A percentile compares a stretch with the other conserved stretches of the same genome.
Evolutionary conservation across 2,797 vertebrate genomes (phyloP).

Genomic region (Catharus ustulatus): DNA sequence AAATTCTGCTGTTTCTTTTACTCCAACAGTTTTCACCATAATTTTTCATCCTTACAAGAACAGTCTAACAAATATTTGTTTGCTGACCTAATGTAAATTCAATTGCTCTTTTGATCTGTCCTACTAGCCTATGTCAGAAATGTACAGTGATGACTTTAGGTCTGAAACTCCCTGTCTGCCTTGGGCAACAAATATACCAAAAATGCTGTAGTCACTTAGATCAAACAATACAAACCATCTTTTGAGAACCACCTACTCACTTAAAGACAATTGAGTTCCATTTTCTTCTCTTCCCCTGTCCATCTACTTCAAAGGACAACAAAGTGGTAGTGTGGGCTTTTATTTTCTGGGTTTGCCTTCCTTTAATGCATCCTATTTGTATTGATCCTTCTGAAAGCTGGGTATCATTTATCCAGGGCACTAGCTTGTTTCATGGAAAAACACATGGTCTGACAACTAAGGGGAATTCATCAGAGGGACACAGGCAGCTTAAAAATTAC

Average conservation of each 20-base stretch:
- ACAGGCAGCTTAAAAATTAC: not conserved
- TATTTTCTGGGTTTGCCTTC: not conserved
- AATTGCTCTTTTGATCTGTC: conserved; percentile 9
- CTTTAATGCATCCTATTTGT: not conserved
- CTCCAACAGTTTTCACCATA: not conserved
- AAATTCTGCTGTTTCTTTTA: not conserved
- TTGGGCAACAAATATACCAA: not conserved
- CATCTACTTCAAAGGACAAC: conserved; percentile 4
- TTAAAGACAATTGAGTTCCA: not conserved
- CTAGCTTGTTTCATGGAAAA: not conserved
- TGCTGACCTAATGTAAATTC: not conserved
- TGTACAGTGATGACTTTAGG: not conserved
- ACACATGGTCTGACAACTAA: not conserved
- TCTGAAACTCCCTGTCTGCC: not conserved
- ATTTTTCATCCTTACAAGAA: not conserved
- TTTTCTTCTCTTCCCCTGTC: not conserved
- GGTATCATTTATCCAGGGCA: not conserved
- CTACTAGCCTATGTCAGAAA: not conserved
- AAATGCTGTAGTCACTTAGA: conserved; percentile 16
- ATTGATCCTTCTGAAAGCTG: not conserved
- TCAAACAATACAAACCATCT: not conserved
- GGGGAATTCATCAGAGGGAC: not conserved
- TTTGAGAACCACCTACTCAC: not conserved
- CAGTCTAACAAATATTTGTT: not conserved
- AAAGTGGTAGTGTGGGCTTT: not conserved